Percentiles rank a stretch among this genome's conserved stretches.
Evolutionary conservation across 2,113 vertebrate genomes (phyloP).

Genomic region (Quiscalus mexicanus): DNA sequence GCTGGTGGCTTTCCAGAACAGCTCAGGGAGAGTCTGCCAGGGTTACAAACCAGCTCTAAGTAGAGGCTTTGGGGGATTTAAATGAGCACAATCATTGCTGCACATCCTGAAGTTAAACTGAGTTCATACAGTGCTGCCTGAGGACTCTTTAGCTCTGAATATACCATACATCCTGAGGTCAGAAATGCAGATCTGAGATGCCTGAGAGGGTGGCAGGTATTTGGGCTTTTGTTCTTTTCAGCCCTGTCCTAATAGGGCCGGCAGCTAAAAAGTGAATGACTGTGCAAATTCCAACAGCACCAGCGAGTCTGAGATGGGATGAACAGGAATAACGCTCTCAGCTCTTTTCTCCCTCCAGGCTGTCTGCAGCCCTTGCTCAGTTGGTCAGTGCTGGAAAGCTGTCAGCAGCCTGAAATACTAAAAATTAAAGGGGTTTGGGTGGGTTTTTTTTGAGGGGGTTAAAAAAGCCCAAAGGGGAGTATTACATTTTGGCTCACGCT

Average conservation of each 20-base stretch:
- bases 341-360: slow-evolving; percentile 28
- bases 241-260: not conserved
- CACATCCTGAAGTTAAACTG: not conserved
- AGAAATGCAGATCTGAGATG: not conserved
- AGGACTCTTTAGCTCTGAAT: not conserved
- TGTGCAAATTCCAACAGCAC: slow-evolving; percentile 35
- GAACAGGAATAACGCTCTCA: slow-evolving; percentile 32
- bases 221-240: not conserved
- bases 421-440: not conserved
- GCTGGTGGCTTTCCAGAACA: not conserved
- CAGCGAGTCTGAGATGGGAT: slow-evolving; percentile 2
- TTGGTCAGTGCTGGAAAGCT: not conserved
- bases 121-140: not conserved
- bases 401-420: not conserved
- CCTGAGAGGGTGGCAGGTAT: not conserved
- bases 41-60: not conserved
- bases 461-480: not conserved
- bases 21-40: not conserved
- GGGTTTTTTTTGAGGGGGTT: not conserved
- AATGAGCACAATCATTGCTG: not conserved
- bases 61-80: not conserved
- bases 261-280: slow-evolving; percentile 32
- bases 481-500: not conserved
- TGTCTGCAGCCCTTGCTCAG: not conserved
- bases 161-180: not conserved